Conservation (phyloP, 2,113 vertebrate genomes). For the Galemys pyrenaicus region DNA sequence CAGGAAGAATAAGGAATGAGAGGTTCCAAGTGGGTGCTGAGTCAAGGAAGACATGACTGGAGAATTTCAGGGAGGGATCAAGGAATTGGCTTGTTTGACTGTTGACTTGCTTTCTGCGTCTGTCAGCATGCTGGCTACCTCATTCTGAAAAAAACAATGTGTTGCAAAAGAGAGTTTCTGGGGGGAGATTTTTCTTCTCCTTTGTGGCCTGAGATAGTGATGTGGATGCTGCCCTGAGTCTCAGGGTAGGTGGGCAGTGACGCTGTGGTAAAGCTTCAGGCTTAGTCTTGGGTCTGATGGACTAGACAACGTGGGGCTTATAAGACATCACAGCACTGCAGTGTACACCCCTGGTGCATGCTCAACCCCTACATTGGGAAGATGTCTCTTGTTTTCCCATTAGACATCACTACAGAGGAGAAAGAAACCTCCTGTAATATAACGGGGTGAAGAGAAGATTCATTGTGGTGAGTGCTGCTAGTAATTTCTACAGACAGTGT, state of each 20-base stretch:
- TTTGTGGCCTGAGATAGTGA: not conserved
- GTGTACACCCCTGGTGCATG: not conserved
- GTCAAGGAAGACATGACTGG: not conserved
- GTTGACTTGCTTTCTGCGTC: not conserved
- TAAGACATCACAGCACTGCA: not conserved
- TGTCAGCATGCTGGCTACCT: not conserved
- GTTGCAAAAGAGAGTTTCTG: not conserved
- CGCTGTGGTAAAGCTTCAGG: not conserved
- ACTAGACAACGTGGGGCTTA: too few species aligned
- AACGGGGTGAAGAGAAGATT: not conserved
- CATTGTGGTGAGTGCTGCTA: not conserved
- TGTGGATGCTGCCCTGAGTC: not conserved
- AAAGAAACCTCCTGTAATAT: not conserved
- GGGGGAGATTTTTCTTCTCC: not conserved
- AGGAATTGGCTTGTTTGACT: not conserved
- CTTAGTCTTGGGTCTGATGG: not conserved
- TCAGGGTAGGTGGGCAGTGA: not conserved
- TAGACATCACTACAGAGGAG: not conserved
- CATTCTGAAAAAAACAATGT: not conserved
- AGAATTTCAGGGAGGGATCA: not conserved
- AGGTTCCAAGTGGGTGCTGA: not conserved
- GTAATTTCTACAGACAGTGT: not conserved
- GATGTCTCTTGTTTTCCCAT: not conserved
- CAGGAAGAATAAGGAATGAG: not conserved
- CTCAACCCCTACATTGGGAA: not conserved